Conservation (phyloP, 1,140 invertebrate genomes). For the Macrobrachium rosenbergii region DNA sequence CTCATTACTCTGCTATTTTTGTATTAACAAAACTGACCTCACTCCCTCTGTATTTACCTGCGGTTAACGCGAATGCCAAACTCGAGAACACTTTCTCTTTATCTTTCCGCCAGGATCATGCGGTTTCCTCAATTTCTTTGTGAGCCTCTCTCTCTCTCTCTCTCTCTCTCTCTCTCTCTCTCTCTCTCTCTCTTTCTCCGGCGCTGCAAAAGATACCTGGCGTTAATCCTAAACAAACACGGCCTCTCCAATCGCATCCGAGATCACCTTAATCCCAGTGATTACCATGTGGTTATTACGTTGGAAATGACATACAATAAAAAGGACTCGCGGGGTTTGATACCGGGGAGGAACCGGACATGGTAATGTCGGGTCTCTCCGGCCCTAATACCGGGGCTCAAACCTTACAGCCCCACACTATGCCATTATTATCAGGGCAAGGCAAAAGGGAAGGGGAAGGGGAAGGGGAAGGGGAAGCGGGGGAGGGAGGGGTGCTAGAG, state of each 20-base stretch:
- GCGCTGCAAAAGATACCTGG: background rate
- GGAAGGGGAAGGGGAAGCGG: background rate
- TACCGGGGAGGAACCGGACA: background rate
- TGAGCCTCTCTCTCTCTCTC: background rate
- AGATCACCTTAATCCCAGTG: constrained; percentile 25
- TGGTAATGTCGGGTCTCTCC: constrained; percentile 9
- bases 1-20: no score
- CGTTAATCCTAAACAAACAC: constrained; percentile 38
- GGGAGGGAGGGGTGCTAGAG: background rate
- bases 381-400: constrained; percentile 6
- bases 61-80: no score
- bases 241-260: constrained; percentile 15
- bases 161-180: background rate
- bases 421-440: constrained; percentile 15
- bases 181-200: background rate
- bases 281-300: constrained; percentile 40
- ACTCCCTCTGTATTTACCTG: no score
- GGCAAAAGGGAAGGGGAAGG: background rate
- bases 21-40: no score
- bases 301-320: constrained; percentile 24
- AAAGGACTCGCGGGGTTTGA: background rate
- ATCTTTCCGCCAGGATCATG: background rate
- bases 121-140: background rate
- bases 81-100: background rate
- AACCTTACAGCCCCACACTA: background rate